Conservation (phyloP, 2,113 vertebrate species). For the Ellobius talpinus region DNA sequence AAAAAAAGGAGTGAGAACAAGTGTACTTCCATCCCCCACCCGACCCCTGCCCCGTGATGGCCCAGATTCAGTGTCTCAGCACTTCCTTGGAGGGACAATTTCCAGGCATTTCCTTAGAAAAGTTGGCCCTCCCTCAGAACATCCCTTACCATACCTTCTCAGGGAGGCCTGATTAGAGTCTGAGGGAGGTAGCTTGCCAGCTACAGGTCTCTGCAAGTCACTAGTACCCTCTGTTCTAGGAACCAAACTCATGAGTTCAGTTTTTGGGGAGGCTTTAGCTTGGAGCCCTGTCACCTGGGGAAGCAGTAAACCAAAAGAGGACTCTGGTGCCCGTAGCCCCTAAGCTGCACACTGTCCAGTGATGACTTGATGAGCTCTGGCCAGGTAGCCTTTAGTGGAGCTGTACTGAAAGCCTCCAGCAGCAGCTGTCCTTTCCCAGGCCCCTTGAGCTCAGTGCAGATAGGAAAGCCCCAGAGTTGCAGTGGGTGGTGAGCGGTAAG, state of each 20-base stretch:
- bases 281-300: not conserved
- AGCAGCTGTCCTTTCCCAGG: not conserved
- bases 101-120: not conserved
- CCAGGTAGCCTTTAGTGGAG: accelerated
- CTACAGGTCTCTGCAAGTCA: accelerated
- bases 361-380: accelerated
- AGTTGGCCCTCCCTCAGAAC: not conserved
- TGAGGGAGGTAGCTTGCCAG: not conserved
- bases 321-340: not conserved
- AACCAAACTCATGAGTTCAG: not conserved
- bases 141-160: not conserved
- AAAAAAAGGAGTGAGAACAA: too few relatives aligned
- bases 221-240: too few relatives aligned
- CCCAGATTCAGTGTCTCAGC: not conserved
- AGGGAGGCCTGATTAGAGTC: not conserved
- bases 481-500: accelerated
- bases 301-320: accelerated
- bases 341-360: not conserved
- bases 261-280: accelerated
- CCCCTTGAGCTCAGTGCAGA: not conserved
- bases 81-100: not conserved
- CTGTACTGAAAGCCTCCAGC: accelerated
- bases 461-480: not conserved
- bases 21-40: not conserved
- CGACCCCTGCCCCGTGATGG: not conserved